A percentile compares a stretch with the other conserved stretches of the same genome.
Evolutionary conservation across 2,113 vertebrate genomes (phyloP).

Genomic region (Reinhardtius hippoglossoides): DNA sequence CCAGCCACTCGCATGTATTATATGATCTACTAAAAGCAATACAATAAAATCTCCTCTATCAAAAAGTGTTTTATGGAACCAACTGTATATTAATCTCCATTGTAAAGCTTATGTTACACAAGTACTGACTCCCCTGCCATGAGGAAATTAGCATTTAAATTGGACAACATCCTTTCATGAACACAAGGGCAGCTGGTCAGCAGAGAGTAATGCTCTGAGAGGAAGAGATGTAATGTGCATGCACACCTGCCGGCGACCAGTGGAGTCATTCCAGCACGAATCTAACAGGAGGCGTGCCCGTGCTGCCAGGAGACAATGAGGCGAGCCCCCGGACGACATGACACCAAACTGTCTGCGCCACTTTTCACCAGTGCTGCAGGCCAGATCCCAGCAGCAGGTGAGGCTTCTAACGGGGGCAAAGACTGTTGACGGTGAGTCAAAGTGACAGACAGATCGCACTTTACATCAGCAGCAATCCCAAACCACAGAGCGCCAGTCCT

Average conservation of each 20-base stretch:
- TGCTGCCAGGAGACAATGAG: constrained; percentile 24
- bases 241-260: constrained; percentile 22
- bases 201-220: constrained; percentile 33
- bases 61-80: constrained; percentile 46
- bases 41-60: constrained; percentile 28
- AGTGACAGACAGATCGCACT: constrained; percentile 72
- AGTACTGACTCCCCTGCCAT: constrained; percentile 42
- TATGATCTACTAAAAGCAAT: constrained; percentile 21
- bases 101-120: constrained; percentile 36
- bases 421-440: constrained; percentile 64
- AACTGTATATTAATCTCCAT: constrained; percentile 35
- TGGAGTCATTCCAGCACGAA: constrained; percentile 4
- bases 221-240: constrained; percentile 14
- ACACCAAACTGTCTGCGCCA: constrained; percentile 45
- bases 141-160: constrained; percentile 68
- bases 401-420: constrained; percentile 53
- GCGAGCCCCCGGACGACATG: constrained; percentile 1
- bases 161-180: constrained; percentile 63
- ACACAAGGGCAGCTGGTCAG: constrained; percentile 42
- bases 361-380: constrained; percentile 28
- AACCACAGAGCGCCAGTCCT: constrained; percentile 44
- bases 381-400: constrained; percentile 52
- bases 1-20: neutral
- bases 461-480: constrained; percentile 58
- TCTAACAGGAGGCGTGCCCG: constrained; percentile 13